These are phyloP conservation scores for Drosophila koepferae DNA, from an alignment of 2,888 invertebrate species.

Conservation along the genomic window DNA sequence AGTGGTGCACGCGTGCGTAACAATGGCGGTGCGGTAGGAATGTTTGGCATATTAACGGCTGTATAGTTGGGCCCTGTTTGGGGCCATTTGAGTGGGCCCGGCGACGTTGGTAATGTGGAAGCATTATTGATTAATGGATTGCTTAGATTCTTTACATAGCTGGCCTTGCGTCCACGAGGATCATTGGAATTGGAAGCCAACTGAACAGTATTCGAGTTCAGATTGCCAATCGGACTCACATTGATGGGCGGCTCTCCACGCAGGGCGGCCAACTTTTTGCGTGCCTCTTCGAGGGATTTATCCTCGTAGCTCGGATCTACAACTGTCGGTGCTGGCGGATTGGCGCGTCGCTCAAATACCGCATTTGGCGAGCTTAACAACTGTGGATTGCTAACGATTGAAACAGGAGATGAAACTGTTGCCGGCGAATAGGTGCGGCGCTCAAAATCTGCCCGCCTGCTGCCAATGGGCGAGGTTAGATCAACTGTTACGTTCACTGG, in stretches of 20 bases:
- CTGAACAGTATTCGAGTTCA: background rate
- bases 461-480: slow-evolving; percentile 2
- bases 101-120: background rate
- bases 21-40: background rate
- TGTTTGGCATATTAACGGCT: background rate
- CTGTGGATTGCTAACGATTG: background rate
- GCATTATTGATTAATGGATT: background rate
- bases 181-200: slow-evolving; percentile 44
- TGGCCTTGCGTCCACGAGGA: slow-evolving; percentile 38
- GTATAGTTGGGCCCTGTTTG: background rate
- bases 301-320: background rate
- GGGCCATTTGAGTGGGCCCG: background rate
- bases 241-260: background rate
- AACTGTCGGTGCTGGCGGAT: slow-evolving; percentile 5
- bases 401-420: background rate
- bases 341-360: slow-evolving; percentile 20
- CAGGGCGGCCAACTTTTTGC: slow-evolving; percentile 59
- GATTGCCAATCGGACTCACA: background rate
- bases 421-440: slow-evolving; percentile 4
- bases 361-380: background rate
- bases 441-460: slow-evolving; percentile 3
- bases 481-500: background rate
- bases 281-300: slow-evolving; percentile 50
- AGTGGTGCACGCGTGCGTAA: background rate
- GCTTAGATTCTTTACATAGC: background rate